A percentile compares a stretch with the other conserved stretches of the same genome.
phyloP scores from a whole-genome alignment of 2,797 vertebrate species.

The Rhincodon typus region DNA sequence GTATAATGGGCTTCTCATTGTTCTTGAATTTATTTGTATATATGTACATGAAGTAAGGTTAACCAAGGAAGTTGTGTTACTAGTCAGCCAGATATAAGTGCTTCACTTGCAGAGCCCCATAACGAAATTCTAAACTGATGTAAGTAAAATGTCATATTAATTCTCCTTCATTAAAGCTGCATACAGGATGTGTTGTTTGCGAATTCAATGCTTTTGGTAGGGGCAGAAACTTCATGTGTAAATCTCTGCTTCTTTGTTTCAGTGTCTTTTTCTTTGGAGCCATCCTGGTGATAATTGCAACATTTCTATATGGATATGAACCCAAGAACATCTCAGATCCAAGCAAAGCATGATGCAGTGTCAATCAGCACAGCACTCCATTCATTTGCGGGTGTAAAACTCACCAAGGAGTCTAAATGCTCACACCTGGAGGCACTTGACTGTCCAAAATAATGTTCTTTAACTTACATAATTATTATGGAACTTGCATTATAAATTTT shows the following conservation, averaged over 20 bases:
- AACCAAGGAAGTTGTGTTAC: not conserved
- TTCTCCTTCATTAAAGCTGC: not conserved
- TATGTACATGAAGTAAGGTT: not conserved
- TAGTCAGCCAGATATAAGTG: not conserved
- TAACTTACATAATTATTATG: not conserved
- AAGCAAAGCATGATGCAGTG: conserved; percentile 73
- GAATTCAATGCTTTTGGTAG: not conserved
- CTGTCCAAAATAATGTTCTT: not conserved
- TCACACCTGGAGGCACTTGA: not conserved
- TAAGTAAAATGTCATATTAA: not conserved
- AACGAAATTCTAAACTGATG: not conserved
- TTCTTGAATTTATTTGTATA: not conserved
- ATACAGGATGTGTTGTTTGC: not conserved
- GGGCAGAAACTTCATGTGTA: not conserved
- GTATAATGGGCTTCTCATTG: not conserved
- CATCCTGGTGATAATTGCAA: conserved; percentile 84
- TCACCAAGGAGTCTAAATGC: not conserved
- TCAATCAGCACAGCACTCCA: conserved; percentile 14
- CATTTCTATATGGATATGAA: conserved; percentile 93
- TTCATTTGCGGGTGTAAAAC: not conserved
- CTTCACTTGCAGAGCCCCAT: not conserved
- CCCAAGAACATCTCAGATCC: conserved; percentile 75
- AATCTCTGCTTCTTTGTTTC: conserved; percentile 44
- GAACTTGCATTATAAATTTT: not conserved
- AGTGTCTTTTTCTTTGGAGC: conserved; percentile 92